Percentiles rank a stretch among this genome's conserved stretches.
Conservation (phyloP, 2,113 vertebrate genomes). For the Sitta europaea region DNA sequence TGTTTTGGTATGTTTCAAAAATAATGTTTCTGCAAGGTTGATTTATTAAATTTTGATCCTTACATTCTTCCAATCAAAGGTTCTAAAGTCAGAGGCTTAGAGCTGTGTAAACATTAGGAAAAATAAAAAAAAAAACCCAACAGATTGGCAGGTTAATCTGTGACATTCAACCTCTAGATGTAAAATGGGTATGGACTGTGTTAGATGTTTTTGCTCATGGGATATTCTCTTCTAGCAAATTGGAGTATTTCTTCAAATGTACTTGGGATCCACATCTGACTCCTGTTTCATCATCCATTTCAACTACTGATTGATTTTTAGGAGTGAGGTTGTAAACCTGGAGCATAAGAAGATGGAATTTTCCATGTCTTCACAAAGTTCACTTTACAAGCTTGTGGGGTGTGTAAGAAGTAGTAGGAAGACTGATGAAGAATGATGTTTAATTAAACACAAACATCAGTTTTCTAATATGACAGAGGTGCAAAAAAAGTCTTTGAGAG, state of each 20-base stretch:
- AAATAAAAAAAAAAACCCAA: too few relatives aligned
- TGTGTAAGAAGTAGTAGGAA: not conserved
- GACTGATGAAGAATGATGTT: not conserved
- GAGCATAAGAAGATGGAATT: not conserved
- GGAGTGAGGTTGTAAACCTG: not conserved
- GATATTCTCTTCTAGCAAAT: not conserved
- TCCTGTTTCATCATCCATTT: not conserved
- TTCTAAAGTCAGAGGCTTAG: not conserved
- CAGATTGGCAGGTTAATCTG: not conserved
- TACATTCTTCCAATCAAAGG: not conserved
- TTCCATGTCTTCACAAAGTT: not conserved
- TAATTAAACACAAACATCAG: not conserved
- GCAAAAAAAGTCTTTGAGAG: not conserved
- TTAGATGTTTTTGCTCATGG: fast-evolving
- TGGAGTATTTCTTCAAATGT: not conserved
- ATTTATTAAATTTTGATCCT: not conserved
- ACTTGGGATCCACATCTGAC: not conserved
- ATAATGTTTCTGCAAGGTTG: not conserved
- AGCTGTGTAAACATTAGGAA: not conserved
- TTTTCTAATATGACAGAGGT: not conserved
- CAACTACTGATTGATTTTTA: not conserved
- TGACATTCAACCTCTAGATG: not conserved
- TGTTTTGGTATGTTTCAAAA: not conserved
- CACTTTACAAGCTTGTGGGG: not conserved
- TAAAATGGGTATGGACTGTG: not conserved